Conservation (phyloP, 64 coral and sea anemone genomes). For the Montipora cactus region DNA sequence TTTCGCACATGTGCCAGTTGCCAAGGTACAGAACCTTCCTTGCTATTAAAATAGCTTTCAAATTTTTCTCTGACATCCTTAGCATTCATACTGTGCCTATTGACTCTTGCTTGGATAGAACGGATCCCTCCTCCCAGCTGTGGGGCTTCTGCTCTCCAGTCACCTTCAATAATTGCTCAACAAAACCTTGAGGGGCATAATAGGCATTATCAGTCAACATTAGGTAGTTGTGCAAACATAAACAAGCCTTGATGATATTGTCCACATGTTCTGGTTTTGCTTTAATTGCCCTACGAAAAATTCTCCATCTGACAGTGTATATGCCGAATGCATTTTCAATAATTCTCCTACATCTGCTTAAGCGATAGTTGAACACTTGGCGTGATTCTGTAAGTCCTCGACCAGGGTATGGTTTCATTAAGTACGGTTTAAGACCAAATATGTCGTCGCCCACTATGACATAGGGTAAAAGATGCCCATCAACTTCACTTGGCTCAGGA, state of each 20-base stretch:
- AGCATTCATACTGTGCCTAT: neutral
- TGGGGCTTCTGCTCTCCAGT: constrained; percentile 51
- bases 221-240: constrained; percentile 36
- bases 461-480: constrained; percentile 30
- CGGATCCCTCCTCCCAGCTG: constrained; percentile 16
- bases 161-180: constrained; percentile 35
- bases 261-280: constrained; percentile 13
- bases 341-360: constrained; percentile 22
- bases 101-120: neutral
- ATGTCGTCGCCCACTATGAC: constrained; percentile 61
- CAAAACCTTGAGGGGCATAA: constrained; percentile 43
- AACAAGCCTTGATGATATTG: neutral
- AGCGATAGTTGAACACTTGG: constrained; percentile 33
- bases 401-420: constrained; percentile 62
- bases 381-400: constrained; percentile 19
- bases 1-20: constrained; percentile 50
- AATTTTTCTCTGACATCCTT: constrained; percentile 37
- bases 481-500: constrained; percentile 31
- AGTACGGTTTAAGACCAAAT: constrained; percentile 47
- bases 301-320: constrained; percentile 28
- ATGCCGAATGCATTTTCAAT: constrained; percentile 54
- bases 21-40: constrained; percentile 59
- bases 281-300: constrained; percentile 29
- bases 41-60: constrained; percentile 49
- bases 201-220: constrained; percentile 45